Conservation (phyloP, 2,888 invertebrate species). For the Clistopyga incitator region DNA sequence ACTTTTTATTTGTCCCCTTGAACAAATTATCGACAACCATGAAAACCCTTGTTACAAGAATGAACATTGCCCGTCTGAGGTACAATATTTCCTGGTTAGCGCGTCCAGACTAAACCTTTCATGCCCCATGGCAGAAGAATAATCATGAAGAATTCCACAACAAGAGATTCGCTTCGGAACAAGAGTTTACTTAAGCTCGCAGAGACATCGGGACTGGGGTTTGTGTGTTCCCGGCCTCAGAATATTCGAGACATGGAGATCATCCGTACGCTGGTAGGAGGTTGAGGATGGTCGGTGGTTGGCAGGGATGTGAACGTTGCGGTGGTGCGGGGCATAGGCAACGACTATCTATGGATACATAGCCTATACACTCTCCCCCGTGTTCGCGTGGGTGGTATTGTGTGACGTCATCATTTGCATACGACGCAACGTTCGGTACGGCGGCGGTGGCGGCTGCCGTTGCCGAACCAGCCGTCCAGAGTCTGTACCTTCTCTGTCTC, state of each 20-base stretch:
- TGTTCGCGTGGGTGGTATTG: conserved; percentile 78
- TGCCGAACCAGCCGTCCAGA: conserved; percentile 72
- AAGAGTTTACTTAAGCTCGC: conserved; percentile 42
- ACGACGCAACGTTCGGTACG: conserved; percentile 76
- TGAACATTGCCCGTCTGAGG: not conserved
- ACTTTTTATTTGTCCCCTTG: not conserved
- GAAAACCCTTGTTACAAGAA: not conserved
- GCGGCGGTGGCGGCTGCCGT: conserved; percentile 70
- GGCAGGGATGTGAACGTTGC: conserved; percentile 57
- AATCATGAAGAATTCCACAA: conserved; percentile 3
- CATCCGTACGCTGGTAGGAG: conserved; percentile 44
- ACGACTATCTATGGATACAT: conserved; percentile 78
- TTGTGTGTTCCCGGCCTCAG: conserved; percentile 37
- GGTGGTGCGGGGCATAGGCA: conserved; percentile 56
- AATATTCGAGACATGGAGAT: conserved; percentile 61
- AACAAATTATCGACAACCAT: not conserved
- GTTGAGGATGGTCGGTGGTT: conserved; percentile 51
- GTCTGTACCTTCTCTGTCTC: conserved; percentile 70
- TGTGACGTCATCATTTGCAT: conserved; percentile 84
- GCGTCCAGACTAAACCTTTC: not conserved
- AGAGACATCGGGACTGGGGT: conserved; percentile 39
- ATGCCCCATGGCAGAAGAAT: not conserved
- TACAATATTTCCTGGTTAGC: too few species aligned
- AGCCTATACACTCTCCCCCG: conserved; percentile 75
- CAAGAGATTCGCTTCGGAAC: conserved; percentile 18